Evolutionary conservation across 2,797 vertebrate genomes (phyloP), one percentile per base, ranked within the genome.

Genomic region (Falco columbarius): DNA sequence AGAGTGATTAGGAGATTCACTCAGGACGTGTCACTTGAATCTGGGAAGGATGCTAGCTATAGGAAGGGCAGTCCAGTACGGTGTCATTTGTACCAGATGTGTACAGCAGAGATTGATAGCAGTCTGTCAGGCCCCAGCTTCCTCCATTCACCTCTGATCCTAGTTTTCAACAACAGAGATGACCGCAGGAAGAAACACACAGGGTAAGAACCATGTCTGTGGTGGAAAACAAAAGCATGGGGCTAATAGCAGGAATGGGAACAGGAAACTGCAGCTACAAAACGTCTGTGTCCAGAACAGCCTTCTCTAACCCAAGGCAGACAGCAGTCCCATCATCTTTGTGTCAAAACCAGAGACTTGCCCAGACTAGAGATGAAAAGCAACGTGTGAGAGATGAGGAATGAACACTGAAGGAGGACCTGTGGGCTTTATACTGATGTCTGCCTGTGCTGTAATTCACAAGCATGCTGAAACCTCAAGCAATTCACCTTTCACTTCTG

Each of bases 61-160:
- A 44, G 42, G 42, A 44, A 44, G 42, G 42, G 42, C 17, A 44
- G 42, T 44, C 42, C 42, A 44, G 42, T 44, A 44, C 17, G 7
- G 42, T 8, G 42, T 18, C 42, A 44, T 44, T 44, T 44, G 42
- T 42, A 42, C 27, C 19, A 30, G 7, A 44, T 0, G 0, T 23
- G 30, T 67, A 51, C 56, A 59, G 36, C 27, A 70, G 62, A 87
- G 58, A 71, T 11, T 22, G 12, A 51, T 3, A 67, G 19, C 34
- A 73, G 8, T 46, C 40, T 34, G 15, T 30, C 49, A 91, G 46
- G 32, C 9, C 2, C 10, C 55, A 79, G n/a, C 18, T 75, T 79
- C 21, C n/a, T 70, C 59, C 75, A 0, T 52, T 88, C 56, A 56
- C 6, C 38, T 70, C 44, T 18, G 13, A 47, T 62, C 6, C 30